Percentiles rank a stretch among this genome's conserved stretches.
Conservation (phyloP, 2,113 vertebrate genomes). For the Nycticorax nycticorax region DNA sequence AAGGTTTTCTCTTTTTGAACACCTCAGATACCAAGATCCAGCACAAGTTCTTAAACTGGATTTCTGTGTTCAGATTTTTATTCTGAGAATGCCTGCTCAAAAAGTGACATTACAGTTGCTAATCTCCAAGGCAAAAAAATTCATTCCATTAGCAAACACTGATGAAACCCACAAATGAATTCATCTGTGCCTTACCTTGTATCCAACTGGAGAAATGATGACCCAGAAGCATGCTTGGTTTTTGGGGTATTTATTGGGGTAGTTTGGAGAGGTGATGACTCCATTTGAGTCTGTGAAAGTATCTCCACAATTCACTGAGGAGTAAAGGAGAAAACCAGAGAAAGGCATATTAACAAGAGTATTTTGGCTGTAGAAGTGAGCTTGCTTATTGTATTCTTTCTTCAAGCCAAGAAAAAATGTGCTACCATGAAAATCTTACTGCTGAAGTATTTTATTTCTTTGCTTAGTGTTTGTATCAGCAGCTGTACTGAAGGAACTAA, state of each 20-base stretch:
- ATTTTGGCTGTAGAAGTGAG: neutral
- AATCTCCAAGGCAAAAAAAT: neutral
- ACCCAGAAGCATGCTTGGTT: constrained; percentile 63
- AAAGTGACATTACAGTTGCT: neutral
- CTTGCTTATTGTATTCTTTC: neutral
- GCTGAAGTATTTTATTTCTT: neutral
- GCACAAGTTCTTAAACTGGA: neutral
- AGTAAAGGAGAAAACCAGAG: neutral
- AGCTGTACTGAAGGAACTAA: neutral
- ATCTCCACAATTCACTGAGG: constrained; percentile 65
- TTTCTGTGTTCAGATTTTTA: neutral
- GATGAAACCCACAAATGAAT: neutral
- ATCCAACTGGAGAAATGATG: constrained; percentile 54
- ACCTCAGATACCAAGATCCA: neutral
- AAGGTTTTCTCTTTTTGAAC: neutral
- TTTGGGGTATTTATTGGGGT: constrained; percentile 56
- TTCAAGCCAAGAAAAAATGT: neutral
- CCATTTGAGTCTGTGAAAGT: constrained; percentile 49
- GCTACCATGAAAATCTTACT: neutral
- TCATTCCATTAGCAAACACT: neutral
- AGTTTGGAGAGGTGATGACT: constrained; percentile 62
- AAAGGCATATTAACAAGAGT: neutral
- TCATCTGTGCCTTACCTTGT: constrained; percentile 19
- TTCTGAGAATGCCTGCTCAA: neutral
- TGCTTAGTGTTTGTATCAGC: neutral